A percentile compares a stretch with the other conserved stretches of the same genome.
Conservation (phyloP, 2,113 vertebrate species). For the Tauraco erythrolophus region DNA sequence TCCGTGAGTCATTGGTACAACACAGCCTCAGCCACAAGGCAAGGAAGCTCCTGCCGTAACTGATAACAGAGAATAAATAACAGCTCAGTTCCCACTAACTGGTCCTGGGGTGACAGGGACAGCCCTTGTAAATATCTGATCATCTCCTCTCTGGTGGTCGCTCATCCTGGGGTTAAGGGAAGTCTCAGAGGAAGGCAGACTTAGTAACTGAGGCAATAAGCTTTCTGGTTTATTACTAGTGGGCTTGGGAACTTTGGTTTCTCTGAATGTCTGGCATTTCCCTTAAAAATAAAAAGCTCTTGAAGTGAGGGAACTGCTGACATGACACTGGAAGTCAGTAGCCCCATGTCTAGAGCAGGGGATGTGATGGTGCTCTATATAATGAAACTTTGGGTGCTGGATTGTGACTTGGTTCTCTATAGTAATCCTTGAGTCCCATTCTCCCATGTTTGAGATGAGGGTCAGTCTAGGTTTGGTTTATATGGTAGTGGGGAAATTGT, state of each 20-base stretch:
- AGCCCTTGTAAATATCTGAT: neutral
- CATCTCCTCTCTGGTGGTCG: neutral
- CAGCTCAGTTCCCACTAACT: conserved; percentile 26
- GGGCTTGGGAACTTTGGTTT: neutral
- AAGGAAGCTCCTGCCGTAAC: conserved; percentile 49
- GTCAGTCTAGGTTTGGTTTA: neutral
- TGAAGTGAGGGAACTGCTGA: neutral
- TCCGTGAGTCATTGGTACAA: conserved; percentile 83
- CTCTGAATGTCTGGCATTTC: neutral
- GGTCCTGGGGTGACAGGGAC: neutral
- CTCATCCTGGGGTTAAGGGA: neutral
- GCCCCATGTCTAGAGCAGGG: neutral
- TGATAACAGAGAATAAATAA: conserved; percentile 29
- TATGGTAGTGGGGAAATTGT: neutral
- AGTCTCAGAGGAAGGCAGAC: neutral
- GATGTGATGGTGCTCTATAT: neutral
- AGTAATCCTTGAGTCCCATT: neutral
- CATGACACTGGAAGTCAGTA: neutral
- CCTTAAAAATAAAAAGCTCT: neutral
- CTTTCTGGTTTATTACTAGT: neutral
- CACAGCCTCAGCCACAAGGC: conserved; percentile 43
- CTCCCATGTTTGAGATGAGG: neutral
- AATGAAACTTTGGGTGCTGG: neutral
- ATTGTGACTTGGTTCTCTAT: neutral
- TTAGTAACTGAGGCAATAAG: neutral